Evolutionary conservation across 2,113 vertebrate species (phyloP).

Genomic region (Sturnus vulgaris): DNA sequence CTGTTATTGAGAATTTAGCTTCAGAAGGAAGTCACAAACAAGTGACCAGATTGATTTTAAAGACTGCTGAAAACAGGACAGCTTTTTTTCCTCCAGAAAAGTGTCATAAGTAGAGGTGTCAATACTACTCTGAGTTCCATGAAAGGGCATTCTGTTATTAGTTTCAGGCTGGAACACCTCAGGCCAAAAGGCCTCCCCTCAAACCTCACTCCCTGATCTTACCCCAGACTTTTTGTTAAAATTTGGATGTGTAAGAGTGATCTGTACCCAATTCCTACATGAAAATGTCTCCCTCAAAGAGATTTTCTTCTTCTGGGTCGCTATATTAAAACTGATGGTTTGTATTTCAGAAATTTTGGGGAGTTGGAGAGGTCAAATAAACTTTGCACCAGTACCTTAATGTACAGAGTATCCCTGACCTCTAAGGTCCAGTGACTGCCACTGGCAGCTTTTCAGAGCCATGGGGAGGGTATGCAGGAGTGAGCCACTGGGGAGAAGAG

Average conservation of each 20-base stretch:
- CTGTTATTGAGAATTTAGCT: background rate
- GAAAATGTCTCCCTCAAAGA: background rate
- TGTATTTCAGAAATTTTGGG: background rate
- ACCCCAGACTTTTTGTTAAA: background rate
- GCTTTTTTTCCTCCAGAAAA: background rate
- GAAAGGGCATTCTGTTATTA: background rate
- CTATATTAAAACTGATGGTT: background rate
- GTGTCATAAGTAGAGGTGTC: background rate
- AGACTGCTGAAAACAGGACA: background rate
- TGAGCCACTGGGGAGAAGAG: background rate
- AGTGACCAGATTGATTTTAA: background rate
- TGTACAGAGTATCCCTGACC: background rate
- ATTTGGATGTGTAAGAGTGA: background rate
- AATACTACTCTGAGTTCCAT: background rate
- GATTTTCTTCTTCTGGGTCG: background rate
- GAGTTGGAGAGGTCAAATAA: background rate
- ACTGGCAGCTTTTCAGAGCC: background rate
- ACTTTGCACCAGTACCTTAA: background rate
- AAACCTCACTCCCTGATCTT: background rate
- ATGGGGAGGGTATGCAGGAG: background rate
- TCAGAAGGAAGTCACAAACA: background rate
- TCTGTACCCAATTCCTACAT: background rate
- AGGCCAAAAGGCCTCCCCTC: background rate
- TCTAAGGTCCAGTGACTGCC: background rate
- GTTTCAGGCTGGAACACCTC: background rate